Conservation (phyloP, 2,888 invertebrate genomes). For the Zygaena filipendulae region DNA sequence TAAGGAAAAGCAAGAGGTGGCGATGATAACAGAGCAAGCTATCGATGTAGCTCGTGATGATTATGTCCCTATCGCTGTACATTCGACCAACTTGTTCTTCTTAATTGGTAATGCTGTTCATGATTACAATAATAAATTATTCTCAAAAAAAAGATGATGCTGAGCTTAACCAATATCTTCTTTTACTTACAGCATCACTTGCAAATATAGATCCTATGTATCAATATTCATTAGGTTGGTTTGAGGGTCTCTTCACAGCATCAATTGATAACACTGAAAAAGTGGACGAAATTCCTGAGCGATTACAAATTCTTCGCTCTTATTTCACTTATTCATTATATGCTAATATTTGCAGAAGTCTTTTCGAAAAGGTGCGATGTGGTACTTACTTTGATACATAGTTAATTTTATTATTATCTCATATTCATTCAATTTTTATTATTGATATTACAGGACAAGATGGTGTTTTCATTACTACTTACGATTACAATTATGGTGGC, state of each 20-base stretch:
- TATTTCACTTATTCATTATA: slow-evolving; percentile 92
- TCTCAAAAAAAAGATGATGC: slow-evolving; percentile 3
- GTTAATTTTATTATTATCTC: too few relatives aligned
- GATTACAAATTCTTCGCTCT: slow-evolving; percentile 78
- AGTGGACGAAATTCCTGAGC: slow-evolving; percentile 80
- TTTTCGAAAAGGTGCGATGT: slow-evolving; percentile 85
- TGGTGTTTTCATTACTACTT: slow-evolving; percentile 85
- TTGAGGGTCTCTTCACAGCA: slow-evolving; percentile 86
- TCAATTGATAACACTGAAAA: slow-evolving; percentile 89
- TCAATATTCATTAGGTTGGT: slow-evolving; percentile 95
- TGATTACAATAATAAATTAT: slow-evolving; percentile 1
- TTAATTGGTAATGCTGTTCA: slow-evolving; percentile 73
- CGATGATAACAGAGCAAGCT: slow-evolving; percentile 89
- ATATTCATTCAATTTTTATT: too few relatives aligned
- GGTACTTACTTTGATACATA: too few relatives aligned
- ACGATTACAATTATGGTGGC: slow-evolving; percentile 76
- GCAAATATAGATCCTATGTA: slow-evolving; percentile 97
- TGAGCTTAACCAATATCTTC: too few relatives aligned
- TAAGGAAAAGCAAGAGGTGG: slow-evolving; percentile 88
- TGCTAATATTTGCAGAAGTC: slow-evolving; percentile 89
- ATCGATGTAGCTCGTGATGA: slow-evolving; percentile 87
- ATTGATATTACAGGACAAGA: slow-evolving; percentile 92
- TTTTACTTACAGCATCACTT: slow-evolving; percentile 85
- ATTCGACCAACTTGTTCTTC: slow-evolving; percentile 92
- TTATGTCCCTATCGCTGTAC: slow-evolving; percentile 90